These are phyloP conservation scores for Epinephelus coioides DNA, from an alignment of 2,797 vertebrate genomes.

Conservation along the genomic window DNA sequence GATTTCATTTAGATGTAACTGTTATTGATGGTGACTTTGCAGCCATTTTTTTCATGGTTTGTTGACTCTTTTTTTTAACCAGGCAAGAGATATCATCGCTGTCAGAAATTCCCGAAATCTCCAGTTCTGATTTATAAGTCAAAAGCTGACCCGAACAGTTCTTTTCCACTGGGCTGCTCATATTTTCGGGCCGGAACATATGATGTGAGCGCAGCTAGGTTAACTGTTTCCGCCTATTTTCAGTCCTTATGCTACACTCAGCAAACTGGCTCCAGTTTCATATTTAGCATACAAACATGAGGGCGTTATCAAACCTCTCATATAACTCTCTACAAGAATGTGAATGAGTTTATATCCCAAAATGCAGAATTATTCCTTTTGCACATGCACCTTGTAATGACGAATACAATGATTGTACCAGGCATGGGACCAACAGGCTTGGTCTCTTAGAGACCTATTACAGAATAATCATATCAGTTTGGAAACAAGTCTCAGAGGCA, in stretches of 20 bases:
- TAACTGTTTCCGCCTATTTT: background rate
- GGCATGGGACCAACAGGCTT: conserved; percentile 28
- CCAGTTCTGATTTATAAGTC: background rate
- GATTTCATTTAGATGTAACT: too few species aligned
- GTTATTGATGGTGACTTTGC: too few species aligned
- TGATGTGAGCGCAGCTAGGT: background rate
- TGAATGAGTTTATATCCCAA: background rate
- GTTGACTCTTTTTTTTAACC: too few species aligned
- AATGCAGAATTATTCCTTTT: conserved; percentile 9
- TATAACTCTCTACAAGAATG: background rate
- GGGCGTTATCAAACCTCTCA: conserved; percentile 5
- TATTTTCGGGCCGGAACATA: background rate
- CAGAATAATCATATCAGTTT: conserved; percentile 55
- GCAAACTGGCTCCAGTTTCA: background rate
- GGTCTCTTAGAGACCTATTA: conserved; percentile 55
- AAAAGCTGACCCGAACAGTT: background rate
- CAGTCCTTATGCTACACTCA: background rate
- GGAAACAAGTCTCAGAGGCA: conserved; percentile 59
- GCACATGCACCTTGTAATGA: conserved; percentile 29
- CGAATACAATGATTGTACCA: conserved; percentile 45
- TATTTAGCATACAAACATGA: background rate
- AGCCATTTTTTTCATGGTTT: too few species aligned
- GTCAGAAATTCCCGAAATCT: too few species aligned
- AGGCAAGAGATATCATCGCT: too few species aligned
- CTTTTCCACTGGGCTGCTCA: background rate